Evolutionary conservation across 2,113 vertebrate species (phyloP), one percentile per base, ranked within the genome.

Genomic region (Microcebus tavaratra): DNA sequence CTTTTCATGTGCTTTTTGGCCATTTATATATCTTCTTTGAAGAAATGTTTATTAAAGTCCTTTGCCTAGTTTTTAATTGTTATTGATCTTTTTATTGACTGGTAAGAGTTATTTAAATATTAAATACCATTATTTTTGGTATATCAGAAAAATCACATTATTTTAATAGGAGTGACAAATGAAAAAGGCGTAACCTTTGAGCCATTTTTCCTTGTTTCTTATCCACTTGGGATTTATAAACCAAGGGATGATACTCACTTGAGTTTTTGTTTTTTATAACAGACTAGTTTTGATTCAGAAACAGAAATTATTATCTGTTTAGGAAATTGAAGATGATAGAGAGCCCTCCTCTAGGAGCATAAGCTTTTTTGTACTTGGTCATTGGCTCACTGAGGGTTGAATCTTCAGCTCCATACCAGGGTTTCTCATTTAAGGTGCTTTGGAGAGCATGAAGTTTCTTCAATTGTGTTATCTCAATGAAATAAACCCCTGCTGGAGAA

Each of bases 141-240:
- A 92, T 70, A 57, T 65, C 57, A 75, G 68, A 92, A 82, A 89
- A 91, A 72, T 79, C 34, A 79, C 34, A 82, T n/a, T 75, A 92
- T 42, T 84, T 92, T 92, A 84, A 75, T 34, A 76, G 57, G 42
- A 92, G 9, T 63, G 55, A 75, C 39, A 91, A 92, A 57, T 70
- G 73, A 53, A 81, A 84, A 50, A 84, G 25, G 68, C 8, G 75
- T 25, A 84, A 75, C 17, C 17, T 75, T 84, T 84, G 17, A 84
- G 34, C 18, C 25, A 92, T 84, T 84, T 92, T 27, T n/a, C 36
- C n/a, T 92, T 68, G 14, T 50, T 84, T 84, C 57, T 42, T 72
- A 82, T 59, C 53, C 20, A 72, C 15, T 82, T 59, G 29, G 8
- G 53, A 82, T 48, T 48, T 91, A 91, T 11, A 72, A 17, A 91